Evolutionary conservation across 2,113 vertebrate species (phyloP).

Genomic region (Gadus chalcogrammus): DNA sequence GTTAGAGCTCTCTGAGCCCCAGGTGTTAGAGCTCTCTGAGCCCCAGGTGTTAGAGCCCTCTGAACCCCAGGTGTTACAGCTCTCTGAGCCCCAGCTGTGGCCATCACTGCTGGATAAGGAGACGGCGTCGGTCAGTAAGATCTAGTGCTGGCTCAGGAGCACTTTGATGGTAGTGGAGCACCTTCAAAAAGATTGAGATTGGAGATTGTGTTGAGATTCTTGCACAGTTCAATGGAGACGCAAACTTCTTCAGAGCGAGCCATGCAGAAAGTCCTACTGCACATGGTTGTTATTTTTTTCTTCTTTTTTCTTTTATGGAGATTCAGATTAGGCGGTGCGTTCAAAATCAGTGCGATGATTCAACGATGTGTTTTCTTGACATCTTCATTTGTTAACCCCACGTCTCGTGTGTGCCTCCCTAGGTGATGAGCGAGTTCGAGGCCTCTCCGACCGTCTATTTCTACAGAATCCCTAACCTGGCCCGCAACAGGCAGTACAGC

Average conservation of each 20-base stretch:
- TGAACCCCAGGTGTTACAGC: background rate
- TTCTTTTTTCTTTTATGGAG: too few species aligned
- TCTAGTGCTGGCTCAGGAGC: too few species aligned
- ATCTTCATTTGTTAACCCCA: too few species aligned
- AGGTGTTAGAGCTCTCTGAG: background rate
- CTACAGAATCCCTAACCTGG: conserved; percentile 93
- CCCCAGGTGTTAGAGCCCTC: background rate
- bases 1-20: background rate
- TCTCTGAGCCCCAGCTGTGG: background rate
- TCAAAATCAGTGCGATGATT: background rate
- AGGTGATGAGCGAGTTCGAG: conserved; percentile 99
- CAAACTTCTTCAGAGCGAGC: too few species aligned
- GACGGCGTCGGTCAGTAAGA: too few species aligned
- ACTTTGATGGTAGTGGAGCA: background rate
- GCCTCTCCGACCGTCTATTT: conserved; percentile 92
- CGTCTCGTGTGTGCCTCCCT: conserved; percentile 38
- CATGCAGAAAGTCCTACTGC: too few species aligned
- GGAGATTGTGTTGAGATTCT: too few species aligned
- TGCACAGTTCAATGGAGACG: too few species aligned
- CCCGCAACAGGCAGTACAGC: conserved; percentile 91
- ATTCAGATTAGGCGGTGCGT: too few species aligned
- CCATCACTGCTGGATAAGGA: background rate
- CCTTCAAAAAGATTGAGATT: background rate
- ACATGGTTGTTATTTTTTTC: too few species aligned
- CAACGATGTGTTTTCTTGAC: background rate